Evolutionary conservation across 2,888 invertebrate species (phyloP).

Genomic region (Chrysolina oricalcia): DNA sequence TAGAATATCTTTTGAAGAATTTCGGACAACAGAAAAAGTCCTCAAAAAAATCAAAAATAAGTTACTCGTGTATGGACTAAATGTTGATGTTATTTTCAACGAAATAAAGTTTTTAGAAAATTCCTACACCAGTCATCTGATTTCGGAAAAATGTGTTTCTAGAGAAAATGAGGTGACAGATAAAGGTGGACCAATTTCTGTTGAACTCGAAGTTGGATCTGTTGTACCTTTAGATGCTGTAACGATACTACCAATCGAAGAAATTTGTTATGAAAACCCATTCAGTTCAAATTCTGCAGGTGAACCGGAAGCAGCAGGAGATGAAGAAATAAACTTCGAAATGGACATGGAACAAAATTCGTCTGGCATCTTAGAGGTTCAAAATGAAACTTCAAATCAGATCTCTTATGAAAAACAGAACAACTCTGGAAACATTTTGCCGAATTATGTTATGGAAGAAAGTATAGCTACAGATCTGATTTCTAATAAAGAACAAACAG

Average conservation of each 20-base stretch:
- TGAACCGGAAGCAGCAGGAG: not conserved
- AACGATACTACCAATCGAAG: not conserved
- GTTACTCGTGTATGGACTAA: not conserved
- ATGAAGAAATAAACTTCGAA: not conserved
- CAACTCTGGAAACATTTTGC: too few relatives aligned
- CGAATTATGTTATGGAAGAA: too few relatives aligned
- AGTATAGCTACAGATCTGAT: too few relatives aligned
- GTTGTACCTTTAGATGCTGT: not conserved
- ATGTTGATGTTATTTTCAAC: slow-evolving; percentile 6
- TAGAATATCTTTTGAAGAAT: too few relatives aligned
- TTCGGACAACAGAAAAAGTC: not conserved
- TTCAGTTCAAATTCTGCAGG: not conserved
- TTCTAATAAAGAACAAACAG: not conserved
- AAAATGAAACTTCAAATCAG: not conserved
- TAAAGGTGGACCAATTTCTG: not conserved
- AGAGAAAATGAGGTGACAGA: not conserved
- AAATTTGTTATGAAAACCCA: slow-evolving; percentile 3
- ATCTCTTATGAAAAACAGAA: too few relatives aligned
- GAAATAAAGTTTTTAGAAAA: not conserved
- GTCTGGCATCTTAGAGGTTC: not conserved
- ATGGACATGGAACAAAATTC: not conserved
- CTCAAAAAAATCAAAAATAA: not conserved
- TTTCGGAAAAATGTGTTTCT: not conserved
- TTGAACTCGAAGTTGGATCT: not conserved
- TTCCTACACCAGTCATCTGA: not conserved